Conservation (phyloP, 1,140 invertebrate species). For the Cherax quadricarinatus region DNA sequence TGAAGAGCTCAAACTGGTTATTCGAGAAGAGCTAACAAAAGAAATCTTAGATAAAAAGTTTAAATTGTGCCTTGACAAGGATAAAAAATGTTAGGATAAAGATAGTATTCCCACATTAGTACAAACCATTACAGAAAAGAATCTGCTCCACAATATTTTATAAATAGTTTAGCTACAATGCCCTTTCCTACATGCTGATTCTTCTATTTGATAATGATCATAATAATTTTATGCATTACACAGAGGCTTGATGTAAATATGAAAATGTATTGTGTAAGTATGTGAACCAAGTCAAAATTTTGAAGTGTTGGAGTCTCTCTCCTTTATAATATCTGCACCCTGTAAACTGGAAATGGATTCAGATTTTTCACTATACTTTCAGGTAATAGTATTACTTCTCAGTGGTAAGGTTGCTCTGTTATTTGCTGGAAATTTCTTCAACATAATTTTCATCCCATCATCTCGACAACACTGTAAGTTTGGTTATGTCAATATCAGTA, state of each 20-base stretch:
- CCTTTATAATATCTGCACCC: not conserved
- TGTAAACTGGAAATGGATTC: not conserved
- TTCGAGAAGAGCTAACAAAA: conserved; percentile 40
- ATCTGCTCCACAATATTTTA: conserved; percentile 13
- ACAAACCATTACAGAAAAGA: conserved; percentile 16
- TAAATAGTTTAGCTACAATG: not conserved
- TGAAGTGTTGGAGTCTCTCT: not conserved
- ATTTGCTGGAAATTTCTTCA: not conserved
- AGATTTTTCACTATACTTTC: not conserved
- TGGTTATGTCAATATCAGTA: conserved; percentile 6
- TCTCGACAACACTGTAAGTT: not conserved
- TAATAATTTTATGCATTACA: not conserved
- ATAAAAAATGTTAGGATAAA: not conserved
- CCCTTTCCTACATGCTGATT: not conserved
- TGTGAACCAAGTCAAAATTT: conserved; percentile 1
- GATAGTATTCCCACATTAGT: not conserved
- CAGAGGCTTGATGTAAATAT: not conserved
- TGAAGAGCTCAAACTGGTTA: conserved; percentile 25
- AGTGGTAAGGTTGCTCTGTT: conserved; percentile 9
- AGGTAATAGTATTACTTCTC: not conserved
- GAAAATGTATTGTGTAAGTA: not conserved
- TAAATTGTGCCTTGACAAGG: conserved; percentile 23
- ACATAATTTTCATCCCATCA: conserved; percentile 1
- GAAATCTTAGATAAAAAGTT: conserved; percentile 35
- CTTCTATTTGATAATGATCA: not conserved